A percentile compares a stretch with the other conserved stretches of the same genome.
Evolutionary conservation across 2,888 invertebrate genomes (phyloP).

Genomic region (Tromatobia lineatoria): DNA sequence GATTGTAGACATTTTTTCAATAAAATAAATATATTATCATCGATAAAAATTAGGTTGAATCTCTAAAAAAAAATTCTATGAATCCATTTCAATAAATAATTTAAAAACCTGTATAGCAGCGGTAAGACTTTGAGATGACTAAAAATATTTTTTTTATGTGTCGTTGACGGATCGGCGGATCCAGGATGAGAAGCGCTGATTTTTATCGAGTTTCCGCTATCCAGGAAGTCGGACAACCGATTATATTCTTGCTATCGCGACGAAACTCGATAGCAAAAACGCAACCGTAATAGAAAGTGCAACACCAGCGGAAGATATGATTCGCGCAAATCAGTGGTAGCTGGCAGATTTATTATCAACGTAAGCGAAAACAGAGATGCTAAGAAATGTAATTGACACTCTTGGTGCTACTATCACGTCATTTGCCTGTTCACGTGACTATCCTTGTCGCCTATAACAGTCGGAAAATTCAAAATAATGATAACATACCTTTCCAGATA

Average conservation of each 20-base stretch:
- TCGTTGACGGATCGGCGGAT: background rate
- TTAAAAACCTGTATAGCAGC: no score
- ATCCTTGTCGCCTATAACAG: no score
- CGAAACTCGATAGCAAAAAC: slow-evolving; percentile 44
- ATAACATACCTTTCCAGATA: no score
- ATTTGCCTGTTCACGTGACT: slow-evolving; percentile 1
- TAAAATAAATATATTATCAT: no score
- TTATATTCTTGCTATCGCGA: slow-evolving; percentile 1
- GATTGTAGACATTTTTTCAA: no score
- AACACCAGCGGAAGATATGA: slow-evolving; percentile 18
- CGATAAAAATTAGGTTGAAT: no score
- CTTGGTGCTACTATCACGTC: background rate
- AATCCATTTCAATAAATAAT: no score
- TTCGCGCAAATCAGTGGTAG: slow-evolving; percentile 35
- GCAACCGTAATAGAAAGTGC: background rate
- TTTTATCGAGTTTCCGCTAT: slow-evolving; percentile 13
- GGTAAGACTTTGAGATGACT: no score
- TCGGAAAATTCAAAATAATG: no score
- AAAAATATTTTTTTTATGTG: background rate
- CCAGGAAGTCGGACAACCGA: slow-evolving; percentile 19
- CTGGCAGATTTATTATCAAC: slow-evolving; percentile 36
- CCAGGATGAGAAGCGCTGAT: background rate
- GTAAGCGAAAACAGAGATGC: slow-evolving; percentile 36
- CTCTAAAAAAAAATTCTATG: no score
- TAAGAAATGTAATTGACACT: slow-evolving; percentile 48